Evolutionary conservation across 1,140 invertebrate species (phyloP), one percentile per base, ranked within the genome.

Genomic region (Arion vulgaris): DNA sequence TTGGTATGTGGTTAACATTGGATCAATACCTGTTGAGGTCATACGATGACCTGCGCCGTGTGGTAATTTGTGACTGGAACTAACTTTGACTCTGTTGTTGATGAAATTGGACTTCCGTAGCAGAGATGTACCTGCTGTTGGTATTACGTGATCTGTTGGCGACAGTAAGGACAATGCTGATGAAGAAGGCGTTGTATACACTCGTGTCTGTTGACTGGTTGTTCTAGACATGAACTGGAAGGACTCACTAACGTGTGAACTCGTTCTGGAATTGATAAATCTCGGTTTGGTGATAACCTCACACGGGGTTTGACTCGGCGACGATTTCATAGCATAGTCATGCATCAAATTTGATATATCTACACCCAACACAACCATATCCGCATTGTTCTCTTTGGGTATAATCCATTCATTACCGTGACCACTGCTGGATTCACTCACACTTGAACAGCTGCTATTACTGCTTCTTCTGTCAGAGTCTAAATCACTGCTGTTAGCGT

Each of bases 301-400:
- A 34, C n/a, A 17, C 15, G 38, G 9, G 7, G 78, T 26, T 23
- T 39, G 41, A 2, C 1, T 32, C 17, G 66, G 62, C 62, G 68
- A 53, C 28, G 78, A 53, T 39, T 81, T 81, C 69, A 81, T 73
- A 38, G 85, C 88, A 78, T 89, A 87, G 41, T 85, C 81, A 73
- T 91, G 88, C 90, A 92, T 91, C 23, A 93, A 84, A 66, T 89
- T 91, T 45, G 92, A 88, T 4, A 93, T 86, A 28, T 90, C 92
- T n/a, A 93, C 92, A 0, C 92, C 92, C 32, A 93, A 84, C 9
- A 93, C 92, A 1, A 92, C 90, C 66, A 93, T 87, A 38, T 92
- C 86, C 78, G 85, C 86, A 75, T 88, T 57, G 41, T 53, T 32
- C 34, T 74, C 80, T 17, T 32, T 69, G 0, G 57, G 4, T 28